Evolutionary conservation across 2,797 vertebrate genomes (phyloP).

Genomic region (Heliangelus exortis): DNA sequence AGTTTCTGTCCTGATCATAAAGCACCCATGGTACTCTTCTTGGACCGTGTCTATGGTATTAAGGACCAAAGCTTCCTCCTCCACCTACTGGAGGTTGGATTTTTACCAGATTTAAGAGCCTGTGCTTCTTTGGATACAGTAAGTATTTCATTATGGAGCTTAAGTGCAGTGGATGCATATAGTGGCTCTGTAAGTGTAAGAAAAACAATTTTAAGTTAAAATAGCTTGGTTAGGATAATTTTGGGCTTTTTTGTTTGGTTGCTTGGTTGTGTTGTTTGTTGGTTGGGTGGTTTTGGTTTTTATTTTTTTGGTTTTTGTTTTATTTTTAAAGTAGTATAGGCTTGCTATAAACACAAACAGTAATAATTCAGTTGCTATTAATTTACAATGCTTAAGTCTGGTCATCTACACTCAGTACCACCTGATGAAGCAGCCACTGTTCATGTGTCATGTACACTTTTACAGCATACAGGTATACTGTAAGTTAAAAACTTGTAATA

Average conservation of each 20-base stretch:
- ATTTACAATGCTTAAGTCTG: background rate
- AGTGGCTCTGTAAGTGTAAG: background rate
- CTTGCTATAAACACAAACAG: background rate
- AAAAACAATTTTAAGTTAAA: background rate
- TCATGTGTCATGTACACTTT: background rate
- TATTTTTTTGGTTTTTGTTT: background rate
- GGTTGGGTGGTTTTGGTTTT: too few species aligned
- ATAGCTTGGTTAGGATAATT: background rate
- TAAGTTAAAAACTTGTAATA: background rate
- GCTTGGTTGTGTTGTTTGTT: too few species aligned
- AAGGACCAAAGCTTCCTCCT: constrained; percentile 96
- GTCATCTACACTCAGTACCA: background rate
- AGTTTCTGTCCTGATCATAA: constrained; percentile 98
- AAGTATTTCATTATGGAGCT: constrained; percentile 59
- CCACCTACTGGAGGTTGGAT: constrained; percentile 95
- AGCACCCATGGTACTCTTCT: constrained; percentile 96
- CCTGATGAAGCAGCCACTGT: background rate
- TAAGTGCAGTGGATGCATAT: background rate
- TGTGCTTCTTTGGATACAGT: constrained; percentile 95
- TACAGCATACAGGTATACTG: background rate
- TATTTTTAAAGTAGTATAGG: background rate
- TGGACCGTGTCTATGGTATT: constrained; percentile 97
- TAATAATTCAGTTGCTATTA: background rate
- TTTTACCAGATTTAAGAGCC: constrained; percentile 94
- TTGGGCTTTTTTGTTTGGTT: too few species aligned